A percentile compares a stretch with the other conserved stretches of the same genome.
phyloP scores from a whole-genome alignment of 2,113 vertebrate species.

The Phyllostomus discolor region DNA sequence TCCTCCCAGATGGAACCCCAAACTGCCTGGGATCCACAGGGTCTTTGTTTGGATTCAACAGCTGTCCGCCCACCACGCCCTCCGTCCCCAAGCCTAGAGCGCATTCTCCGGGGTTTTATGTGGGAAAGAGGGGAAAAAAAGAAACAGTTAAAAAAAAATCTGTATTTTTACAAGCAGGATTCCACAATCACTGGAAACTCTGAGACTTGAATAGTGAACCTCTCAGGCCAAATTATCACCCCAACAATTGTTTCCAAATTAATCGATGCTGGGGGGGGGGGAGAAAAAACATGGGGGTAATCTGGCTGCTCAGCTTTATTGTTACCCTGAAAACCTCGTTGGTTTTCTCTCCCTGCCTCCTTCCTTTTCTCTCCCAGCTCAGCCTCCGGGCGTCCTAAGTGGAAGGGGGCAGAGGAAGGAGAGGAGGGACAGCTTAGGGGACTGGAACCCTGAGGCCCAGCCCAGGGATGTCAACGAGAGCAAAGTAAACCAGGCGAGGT shows the following conservation, averaged over 20 bases:
- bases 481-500: neutral
- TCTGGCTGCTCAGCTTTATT: neutral
- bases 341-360: neutral
- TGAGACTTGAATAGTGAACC: slow-evolving; percentile 39
- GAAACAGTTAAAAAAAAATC: neutral
- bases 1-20: slow-evolving; percentile 70
- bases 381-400: neutral
- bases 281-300: neutral
- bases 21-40: slow-evolving; percentile 60
- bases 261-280: neutral
- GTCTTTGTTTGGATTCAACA: slow-evolving; percentile 80
- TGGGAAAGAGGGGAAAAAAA: neutral
- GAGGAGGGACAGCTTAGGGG: neutral
- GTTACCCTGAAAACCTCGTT: neutral
- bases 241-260: slow-evolving; percentile 37
- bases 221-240: neutral
- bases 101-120: neutral
- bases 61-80: slow-evolving; percentile 65
- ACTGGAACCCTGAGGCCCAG: neutral
- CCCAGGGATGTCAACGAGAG: neutral
- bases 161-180: slow-evolving; percentile 67
- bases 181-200: slow-evolving; percentile 59
- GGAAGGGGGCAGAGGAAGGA: neutral
- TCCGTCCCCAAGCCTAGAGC: neutral
- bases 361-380: neutral